Conservation (phyloP, 1,140 invertebrate genomes). For the Habropoda laboriosa region DNA sequence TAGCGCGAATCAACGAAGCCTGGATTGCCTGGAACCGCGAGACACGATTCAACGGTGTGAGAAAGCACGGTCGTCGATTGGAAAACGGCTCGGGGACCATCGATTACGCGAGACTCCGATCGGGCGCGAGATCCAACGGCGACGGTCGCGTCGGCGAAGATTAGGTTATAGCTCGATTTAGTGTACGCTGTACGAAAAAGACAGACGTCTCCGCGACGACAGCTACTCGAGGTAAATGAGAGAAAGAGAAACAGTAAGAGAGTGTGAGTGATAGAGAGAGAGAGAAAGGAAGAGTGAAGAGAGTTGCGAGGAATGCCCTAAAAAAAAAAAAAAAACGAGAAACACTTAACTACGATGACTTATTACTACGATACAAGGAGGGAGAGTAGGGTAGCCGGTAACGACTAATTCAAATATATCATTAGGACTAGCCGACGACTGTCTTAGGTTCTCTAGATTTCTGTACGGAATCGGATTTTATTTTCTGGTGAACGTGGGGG, state of each 20-base stretch:
- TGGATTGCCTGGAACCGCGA: too few species aligned
- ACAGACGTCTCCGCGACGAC: slow-evolving; percentile 69
- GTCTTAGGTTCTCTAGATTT: slow-evolving; percentile 68
- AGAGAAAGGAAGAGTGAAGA: background rate
- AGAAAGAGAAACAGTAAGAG: background rate
- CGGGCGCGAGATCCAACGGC: slow-evolving; percentile 64
- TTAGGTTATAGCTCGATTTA: slow-evolving; percentile 73
- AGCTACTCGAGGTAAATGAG: slow-evolving; percentile 62
- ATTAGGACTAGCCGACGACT: slow-evolving; percentile 78
- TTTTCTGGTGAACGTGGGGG: slow-evolving; percentile 17
- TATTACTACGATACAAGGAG: slow-evolving; percentile 62
- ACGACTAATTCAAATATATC: slow-evolving; percentile 79
- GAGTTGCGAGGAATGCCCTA: slow-evolving; percentile 40
- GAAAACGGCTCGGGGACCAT: slow-evolving; percentile 40
- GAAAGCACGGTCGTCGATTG: background rate
- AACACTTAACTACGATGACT: slow-evolving; percentile 71
- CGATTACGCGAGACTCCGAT: slow-evolving; percentile 31
- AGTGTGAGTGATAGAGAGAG: background rate
- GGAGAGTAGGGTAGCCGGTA: slow-evolving; percentile 67
- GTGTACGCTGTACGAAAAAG: slow-evolving; percentile 70
- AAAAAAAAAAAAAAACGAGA: too few species aligned
- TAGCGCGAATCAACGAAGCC: background rate
- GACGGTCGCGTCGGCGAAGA: slow-evolving; percentile 64
- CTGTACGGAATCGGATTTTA: slow-evolving; percentile 48
- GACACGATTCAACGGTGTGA: background rate